phyloP scores from a whole-genome alignment of 2,113 vertebrate species.

The Oplegnathus fasciatus region DNA sequence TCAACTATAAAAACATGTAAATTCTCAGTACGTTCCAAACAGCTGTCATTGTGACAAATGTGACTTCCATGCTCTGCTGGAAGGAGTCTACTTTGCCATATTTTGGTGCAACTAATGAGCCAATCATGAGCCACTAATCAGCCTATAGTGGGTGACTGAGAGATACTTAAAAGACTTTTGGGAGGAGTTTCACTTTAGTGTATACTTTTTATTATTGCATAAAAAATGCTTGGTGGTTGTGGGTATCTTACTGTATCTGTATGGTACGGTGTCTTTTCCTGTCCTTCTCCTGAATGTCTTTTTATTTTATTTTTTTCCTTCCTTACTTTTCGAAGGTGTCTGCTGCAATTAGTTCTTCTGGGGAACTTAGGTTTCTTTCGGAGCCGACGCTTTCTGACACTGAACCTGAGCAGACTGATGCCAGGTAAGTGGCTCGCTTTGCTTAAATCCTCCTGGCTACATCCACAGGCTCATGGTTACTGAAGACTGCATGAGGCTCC shows the following conservation, averaged over 20 bases:
- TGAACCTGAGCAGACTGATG: conserved; percentile 80
- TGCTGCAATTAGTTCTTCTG: conserved; percentile 84
- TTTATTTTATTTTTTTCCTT: conserved; percentile 33
- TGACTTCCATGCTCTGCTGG: neutral
- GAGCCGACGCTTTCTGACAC: conserved; percentile 80
- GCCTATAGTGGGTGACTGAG: neutral
- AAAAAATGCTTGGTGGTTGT: neutral
- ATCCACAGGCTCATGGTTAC: neutral
- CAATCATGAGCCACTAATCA: neutral
- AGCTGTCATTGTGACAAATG: neutral
- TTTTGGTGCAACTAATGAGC: neutral
- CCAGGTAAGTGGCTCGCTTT: conserved; percentile 82
- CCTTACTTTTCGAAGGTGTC: conserved; percentile 84
- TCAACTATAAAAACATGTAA: neutral
- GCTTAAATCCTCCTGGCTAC: neutral
- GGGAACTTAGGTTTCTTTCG: conserved; percentile 85
- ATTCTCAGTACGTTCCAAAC: neutral
- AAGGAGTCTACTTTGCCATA: neutral
- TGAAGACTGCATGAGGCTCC: neutral
- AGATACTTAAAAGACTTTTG: neutral
- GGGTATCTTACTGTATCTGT: neutral
- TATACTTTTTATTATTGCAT: neutral
- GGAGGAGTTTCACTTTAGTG: neutral
- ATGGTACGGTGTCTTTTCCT: neutral
- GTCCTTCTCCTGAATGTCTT: neutral